Percentiles rank a stretch among this genome's conserved stretches.
Conservation (phyloP, 2,888 invertebrate species). For the Brachyopa scutellaris region DNA sequence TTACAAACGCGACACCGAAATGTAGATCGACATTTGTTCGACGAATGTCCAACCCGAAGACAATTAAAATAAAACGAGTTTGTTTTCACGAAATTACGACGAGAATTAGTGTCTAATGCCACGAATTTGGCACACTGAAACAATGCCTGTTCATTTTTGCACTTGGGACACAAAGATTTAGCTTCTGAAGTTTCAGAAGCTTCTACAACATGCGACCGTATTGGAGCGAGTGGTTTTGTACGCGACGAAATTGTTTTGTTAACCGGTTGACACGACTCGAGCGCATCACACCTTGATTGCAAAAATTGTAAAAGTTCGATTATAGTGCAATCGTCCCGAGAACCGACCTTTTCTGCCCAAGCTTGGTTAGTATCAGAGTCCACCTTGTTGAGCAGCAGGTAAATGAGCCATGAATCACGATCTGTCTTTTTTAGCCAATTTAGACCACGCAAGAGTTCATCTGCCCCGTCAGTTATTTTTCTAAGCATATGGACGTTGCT, state of each 20-base stretch:
- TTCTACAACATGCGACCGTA: constrained; percentile 2
- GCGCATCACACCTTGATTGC: no score
- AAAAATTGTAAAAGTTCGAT: background rate
- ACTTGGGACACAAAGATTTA: background rate
- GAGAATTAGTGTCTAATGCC: constrained; percentile 7
- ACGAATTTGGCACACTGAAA: constrained; percentile 5
- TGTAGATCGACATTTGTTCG: no score
- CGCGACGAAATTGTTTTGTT: background rate
- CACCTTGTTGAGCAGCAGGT: background rate
- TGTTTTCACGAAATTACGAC: background rate
- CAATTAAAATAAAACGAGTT: background rate
- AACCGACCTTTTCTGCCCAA: constrained; percentile 2
- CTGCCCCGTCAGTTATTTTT: constrained; percentile 5
- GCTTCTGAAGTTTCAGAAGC: background rate
- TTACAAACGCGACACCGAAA: no score
- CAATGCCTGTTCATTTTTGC: background rate
- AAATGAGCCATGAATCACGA: constrained; percentile 14
- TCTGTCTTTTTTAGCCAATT: background rate
- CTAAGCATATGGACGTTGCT: background rate
- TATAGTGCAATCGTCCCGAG: background rate
- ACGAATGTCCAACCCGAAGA: constrained; percentile 5
- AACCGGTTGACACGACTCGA: background rate
- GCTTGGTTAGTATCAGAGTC: background rate
- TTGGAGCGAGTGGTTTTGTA: constrained; percentile 1
- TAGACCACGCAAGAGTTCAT: background rate